Evolutionary conservation across 2,113 vertebrate genomes (phyloP).

Genomic region (Buteo buteo): DNA sequence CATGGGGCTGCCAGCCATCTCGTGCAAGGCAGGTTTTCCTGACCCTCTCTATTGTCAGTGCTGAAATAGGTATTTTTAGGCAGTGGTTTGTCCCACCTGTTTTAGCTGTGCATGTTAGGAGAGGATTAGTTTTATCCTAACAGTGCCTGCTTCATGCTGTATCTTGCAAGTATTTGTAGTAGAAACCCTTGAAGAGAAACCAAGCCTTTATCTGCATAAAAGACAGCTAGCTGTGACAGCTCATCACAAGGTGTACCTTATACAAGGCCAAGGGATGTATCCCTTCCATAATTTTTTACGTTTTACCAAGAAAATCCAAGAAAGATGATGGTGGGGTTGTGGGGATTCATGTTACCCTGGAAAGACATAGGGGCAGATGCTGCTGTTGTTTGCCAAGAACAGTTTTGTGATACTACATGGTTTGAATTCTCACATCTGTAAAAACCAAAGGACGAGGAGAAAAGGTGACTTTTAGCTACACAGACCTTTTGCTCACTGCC

Average conservation of each 20-base stretch:
- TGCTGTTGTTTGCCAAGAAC: not conserved
- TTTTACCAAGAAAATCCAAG: not conserved
- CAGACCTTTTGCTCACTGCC: not conserved
- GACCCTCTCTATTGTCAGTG: not conserved
- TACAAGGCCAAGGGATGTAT: not conserved
- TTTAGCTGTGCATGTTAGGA: not conserved
- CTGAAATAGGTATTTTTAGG: not conserved
- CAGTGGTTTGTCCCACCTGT: not conserved
- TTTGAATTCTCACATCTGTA: not conserved
- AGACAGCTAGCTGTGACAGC: not conserved
- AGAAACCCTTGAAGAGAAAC: not conserved
- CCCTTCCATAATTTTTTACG: not conserved
- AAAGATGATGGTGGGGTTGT: not conserved
- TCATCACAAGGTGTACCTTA: not conserved
- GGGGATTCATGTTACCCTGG: not conserved
- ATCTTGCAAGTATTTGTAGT: not conserved
- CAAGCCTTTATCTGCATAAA: not conserved
- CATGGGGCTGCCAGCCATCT: not conserved
- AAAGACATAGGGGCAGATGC: not conserved
- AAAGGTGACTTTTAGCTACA: not conserved
- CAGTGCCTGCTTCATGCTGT: not conserved
- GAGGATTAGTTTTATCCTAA: not conserved
- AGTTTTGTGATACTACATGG: not conserved
- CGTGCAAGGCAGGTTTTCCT: not conserved
- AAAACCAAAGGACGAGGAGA: not conserved